A percentile compares a stretch with the other conserved stretches of the same genome.
Evolutionary conservation across 2,797 vertebrate species (phyloP).

Genomic region (Meda fulgida): DNA sequence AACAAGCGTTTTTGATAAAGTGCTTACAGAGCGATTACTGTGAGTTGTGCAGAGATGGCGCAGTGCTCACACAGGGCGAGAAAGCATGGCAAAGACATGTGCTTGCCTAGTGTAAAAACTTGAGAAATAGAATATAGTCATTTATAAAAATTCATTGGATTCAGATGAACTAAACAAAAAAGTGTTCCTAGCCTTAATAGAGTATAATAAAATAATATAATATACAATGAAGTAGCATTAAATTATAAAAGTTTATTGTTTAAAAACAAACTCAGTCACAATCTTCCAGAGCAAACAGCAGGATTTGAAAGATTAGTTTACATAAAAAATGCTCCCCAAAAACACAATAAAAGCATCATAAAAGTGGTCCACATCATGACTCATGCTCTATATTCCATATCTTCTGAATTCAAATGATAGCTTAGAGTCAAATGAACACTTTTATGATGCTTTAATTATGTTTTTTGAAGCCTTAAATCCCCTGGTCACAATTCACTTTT

Average conservation of each 20-base stretch:
- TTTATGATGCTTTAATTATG: background rate
- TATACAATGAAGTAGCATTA: background rate
- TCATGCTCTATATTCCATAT: background rate
- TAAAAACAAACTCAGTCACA: background rate
- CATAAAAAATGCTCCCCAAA: background rate
- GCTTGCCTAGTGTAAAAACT: constrained; percentile 5
- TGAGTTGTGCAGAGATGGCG: constrained; percentile 74
- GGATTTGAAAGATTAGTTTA: background rate
- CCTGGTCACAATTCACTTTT: background rate
- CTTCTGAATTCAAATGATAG: background rate
- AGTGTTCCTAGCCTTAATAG: too few relatives aligned
- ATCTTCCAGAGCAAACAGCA: background rate
- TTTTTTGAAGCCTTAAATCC: background rate
- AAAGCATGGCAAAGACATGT: constrained; percentile 53
- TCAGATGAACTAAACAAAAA: background rate
- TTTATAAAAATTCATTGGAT: background rate
- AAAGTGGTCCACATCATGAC: background rate
- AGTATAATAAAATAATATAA: background rate
- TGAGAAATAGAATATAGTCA: background rate
- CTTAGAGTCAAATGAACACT: background rate
- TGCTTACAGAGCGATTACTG: constrained; percentile 80
- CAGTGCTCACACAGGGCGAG: constrained; percentile 73
- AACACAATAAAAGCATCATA: background rate
- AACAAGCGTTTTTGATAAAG: constrained; percentile 78
- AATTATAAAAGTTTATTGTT: background rate